Conservation (phyloP, 2,888 invertebrate species). For the Lucinisca nassula region DNA sequence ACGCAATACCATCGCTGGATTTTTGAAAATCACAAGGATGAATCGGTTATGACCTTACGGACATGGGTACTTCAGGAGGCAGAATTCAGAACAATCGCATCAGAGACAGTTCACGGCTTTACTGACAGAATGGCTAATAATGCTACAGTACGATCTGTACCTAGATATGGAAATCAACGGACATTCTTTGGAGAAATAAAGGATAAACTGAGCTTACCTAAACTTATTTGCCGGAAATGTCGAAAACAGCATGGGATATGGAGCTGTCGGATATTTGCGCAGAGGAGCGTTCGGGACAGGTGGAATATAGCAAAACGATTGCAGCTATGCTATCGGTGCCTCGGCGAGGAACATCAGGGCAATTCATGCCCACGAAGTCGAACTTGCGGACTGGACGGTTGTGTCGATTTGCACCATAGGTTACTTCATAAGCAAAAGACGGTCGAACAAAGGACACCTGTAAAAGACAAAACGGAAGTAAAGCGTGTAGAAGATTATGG, state of each 20-base stretch:
- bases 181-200: background rate
- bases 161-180: background rate
- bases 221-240: background rate
- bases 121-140: background rate
- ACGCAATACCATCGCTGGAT: conserved; percentile 31
- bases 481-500: background rate
- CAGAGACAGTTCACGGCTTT: conserved; percentile 34
- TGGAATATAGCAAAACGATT: conserved; percentile 36
- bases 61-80: conserved; percentile 20
- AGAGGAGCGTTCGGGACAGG: background rate
- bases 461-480: background rate
- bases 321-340: too few relatives aligned
- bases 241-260: too few relatives aligned
- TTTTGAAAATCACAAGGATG: conserved; percentile 23
- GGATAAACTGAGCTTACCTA: background rate
- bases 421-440: conserved; percentile 14
- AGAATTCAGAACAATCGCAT: conserved; percentile 18
- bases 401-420: conserved; percentile 31
- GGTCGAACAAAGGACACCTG: background rate
- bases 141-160: background rate
- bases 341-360: conserved; percentile 31
- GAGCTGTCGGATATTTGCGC: conserved; percentile 19
- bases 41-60: conserved; percentile 13
- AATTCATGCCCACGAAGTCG: conserved; percentile 1
- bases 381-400: conserved; percentile 19